Conservation (phyloP, 2,888 invertebrate species). For the Brenthis ino region DNA sequence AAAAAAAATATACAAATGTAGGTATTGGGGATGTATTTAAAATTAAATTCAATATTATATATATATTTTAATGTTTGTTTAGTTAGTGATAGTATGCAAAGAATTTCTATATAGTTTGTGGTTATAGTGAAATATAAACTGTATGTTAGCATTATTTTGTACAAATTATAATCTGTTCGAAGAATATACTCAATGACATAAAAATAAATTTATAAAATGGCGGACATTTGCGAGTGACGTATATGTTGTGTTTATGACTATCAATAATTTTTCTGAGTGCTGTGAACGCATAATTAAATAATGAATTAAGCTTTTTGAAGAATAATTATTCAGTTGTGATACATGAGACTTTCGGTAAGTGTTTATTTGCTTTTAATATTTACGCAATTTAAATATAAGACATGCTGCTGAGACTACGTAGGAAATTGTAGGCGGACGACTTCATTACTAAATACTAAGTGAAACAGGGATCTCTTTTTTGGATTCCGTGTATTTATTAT, state of each 20-base stretch:
- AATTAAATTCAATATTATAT: too few species aligned
- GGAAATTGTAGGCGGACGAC: conserved; percentile 62
- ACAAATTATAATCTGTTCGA: conserved; percentile 13
- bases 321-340: conserved; percentile 13
- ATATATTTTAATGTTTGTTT: too few species aligned
- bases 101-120: too few species aligned
- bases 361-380: conserved; percentile 18
- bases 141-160: not conserved
- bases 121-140: too few species aligned
- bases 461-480: conserved; percentile 1
- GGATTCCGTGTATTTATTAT: not conserved
- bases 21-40: too few species aligned
- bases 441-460: conserved; percentile 28
- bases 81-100: too few species aligned
- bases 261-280: conserved; percentile 50
- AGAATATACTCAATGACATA: conserved; percentile 36
- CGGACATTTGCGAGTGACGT: conserved; percentile 74
- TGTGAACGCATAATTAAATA: conserved; percentile 51
- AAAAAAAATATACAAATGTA: too few species aligned
- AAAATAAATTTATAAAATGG: conserved; percentile 72
- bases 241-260: conserved; percentile 74
- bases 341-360: conserved; percentile 53
- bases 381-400: conserved; percentile 22
- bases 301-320: conserved; percentile 53
- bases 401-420: conserved; percentile 51